Evolutionary conservation across 1,140 invertebrate genomes (phyloP), one percentile per base, ranked within the genome.

Genomic region (Drosophila leontia): DNA sequence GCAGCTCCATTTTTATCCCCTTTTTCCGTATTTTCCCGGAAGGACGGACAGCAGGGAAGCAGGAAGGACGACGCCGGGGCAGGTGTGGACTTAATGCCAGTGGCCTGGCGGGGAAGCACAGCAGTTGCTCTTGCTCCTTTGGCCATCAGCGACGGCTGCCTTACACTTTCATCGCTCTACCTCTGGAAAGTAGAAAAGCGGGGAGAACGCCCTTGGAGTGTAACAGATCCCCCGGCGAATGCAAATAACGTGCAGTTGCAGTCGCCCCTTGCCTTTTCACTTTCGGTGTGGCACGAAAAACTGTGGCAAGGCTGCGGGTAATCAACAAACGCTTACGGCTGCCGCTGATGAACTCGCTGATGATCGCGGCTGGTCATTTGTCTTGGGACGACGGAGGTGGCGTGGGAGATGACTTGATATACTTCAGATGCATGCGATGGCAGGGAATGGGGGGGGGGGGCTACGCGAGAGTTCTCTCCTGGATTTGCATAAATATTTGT

Each of bases 291-390:
- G 55, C 48, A 58, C 53, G 41, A 61, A 57, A 86, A 82, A 74
- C 67, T 87, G 85, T 88, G 84, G 84, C 84, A 78, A 84, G 72
- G 77, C 75, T 87, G 85, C 78, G 85, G 84, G 84, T 88, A 88
- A 88, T 88, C 84, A 88, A 88, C 85, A 88, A 88, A 78, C 85
- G 85, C 80, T 88, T 90, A 84, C 75, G 84, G 67, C 68, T 77
- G 65, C 84, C 85, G 75, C 64, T 85, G 80, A 87, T 90, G 77
- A 88, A 84, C 84, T 88, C 88, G 69, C 82, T 87, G 80, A 87
- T 87, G 83, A 87, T 87, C 80, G 83, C 76, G 58, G 55, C 42
- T 29, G 68, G 65, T 77, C 83, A 82, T 87, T 87, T 88, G 75
- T 86, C 79, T 61, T 57, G 47, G 26, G 11, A 51, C 50, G 23